Base-by-base conservation (phyloP, 2,797 vertebrate species). In the Oreortyx pictus region DNA sequence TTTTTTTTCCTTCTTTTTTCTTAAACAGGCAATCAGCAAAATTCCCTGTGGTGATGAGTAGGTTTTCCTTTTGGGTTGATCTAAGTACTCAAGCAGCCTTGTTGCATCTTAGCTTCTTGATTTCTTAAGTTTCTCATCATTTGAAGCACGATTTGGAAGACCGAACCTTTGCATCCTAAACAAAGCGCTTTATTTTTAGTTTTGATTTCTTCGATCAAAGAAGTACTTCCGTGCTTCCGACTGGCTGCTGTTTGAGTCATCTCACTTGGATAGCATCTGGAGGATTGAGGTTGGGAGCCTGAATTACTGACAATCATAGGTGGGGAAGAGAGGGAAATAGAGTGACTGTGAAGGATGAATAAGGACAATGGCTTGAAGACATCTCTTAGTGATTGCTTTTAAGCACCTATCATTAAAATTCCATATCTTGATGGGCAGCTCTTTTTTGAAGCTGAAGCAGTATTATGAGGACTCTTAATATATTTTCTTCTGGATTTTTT, bases 151-250 rank as follows among this genome's bases (percentile, higher is more conserved):
- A 57, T 82, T 88, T 83, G 31, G 11, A 65, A 7, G 24, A 60
- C 13, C 0, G 5, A 11, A 70, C 43, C 56, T 54, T 24, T 62
- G 37, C 54, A 44, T 49, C 29, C 16, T 52, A 44, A 85, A 22
- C 54, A 66, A 20, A 23, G 11, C 33, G 23, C 3, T 10, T 57
- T 44, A 13, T 47, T 67, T 65, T 31, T 57, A 52, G 18, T 41
- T 33, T 44, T 73, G 16, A 56, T 33, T 41, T 24, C 33, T 35
- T 44, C 24, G 19, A 41, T 41, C 0, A 14, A 43, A 65, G 35
- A 74, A 37, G 3, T 12, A n/a, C 17, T 22, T 35, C 43, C 7
- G 0, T 0, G 1, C 15, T 68, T 71, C 61, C 71, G 43, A 29
- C 8, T 16, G 15, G 11, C n/a, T 83, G 44, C 8, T 68, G 3